Conservation (phyloP, 2,797 vertebrate genomes). For the Oryzias dopingdopingensis region DNA sequence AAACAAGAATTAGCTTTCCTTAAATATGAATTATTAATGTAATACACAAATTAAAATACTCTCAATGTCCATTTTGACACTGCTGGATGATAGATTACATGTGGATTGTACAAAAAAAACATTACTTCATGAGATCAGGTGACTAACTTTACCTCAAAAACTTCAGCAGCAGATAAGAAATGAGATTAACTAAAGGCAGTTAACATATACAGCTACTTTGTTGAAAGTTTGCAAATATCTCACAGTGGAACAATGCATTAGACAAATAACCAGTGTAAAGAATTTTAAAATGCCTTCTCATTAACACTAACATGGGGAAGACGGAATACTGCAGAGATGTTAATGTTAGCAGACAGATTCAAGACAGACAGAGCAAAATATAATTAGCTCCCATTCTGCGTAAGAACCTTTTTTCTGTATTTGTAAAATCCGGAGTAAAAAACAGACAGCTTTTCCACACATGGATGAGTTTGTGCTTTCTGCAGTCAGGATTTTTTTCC, state of each 20-base stretch:
- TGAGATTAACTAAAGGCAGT: slow-evolving; percentile 24
- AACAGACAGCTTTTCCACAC: slow-evolving; percentile 18
- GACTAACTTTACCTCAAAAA: slow-evolving; percentile 7
- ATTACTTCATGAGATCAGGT: neutral
- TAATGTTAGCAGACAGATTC: slow-evolving; percentile 67
- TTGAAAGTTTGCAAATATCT: slow-evolving; percentile 58
- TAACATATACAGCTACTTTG: slow-evolving; percentile 51
- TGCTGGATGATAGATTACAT: too few species aligned
- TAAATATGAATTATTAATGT: too few species aligned
- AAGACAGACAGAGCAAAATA: slow-evolving; percentile 59
- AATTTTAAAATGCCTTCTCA: slow-evolving; percentile 78
- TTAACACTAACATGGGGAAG: slow-evolving; percentile 72
- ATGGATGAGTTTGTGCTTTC: slow-evolving; percentile 18
- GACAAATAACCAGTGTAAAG: slow-evolving; percentile 73
- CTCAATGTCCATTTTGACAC: too few species aligned
- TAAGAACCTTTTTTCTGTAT: slow-evolving; percentile 34
- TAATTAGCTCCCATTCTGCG: slow-evolving; percentile 67
- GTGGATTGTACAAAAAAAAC: too few species aligned
- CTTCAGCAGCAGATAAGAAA: slow-evolving; percentile 38
- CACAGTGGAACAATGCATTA: slow-evolving; percentile 68
- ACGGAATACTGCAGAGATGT: slow-evolving; percentile 65
- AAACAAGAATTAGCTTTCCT: too few species aligned
- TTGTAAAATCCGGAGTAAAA: slow-evolving; percentile 41
- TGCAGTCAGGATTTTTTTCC: neutral
- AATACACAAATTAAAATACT: too few species aligned